phyloP scores from a whole-genome alignment of 1,140 invertebrate genomes.

The Macrocentrus cingulum region DNA sequence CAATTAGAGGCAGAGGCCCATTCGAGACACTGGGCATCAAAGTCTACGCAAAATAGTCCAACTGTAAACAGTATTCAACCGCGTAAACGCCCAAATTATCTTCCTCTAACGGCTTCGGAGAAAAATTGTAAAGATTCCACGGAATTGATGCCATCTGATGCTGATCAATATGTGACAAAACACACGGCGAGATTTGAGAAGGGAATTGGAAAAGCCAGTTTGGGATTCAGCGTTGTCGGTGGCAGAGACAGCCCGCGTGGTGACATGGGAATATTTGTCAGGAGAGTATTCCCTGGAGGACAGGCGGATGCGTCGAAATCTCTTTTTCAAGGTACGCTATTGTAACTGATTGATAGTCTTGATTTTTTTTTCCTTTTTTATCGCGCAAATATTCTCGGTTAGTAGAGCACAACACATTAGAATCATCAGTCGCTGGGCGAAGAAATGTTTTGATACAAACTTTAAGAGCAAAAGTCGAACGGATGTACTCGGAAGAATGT shows the following conservation, averaged over 20 bases:
- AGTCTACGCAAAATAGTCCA: constrained; percentile 26
- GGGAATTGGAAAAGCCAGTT: constrained; percentile 66
- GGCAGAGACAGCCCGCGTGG: constrained; percentile 72
- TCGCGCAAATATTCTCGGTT: constrained; percentile 8
- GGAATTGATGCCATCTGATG: constrained; percentile 54
- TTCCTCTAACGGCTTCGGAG: constrained; percentile 39
- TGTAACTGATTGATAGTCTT: no score
- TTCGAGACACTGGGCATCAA: constrained; percentile 11
- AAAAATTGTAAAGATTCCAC: constrained; percentile 38
- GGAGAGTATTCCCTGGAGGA: constrained; percentile 70
- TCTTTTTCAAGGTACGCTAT: constrained; percentile 72
- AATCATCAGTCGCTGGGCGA: constrained; percentile 9
- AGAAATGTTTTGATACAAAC: constrained; percentile 5
- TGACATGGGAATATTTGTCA: constrained; percentile 73
- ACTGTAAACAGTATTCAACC: constrained; percentile 22
- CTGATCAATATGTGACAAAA: constrained; percentile 57
- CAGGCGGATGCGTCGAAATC: constrained; percentile 69
- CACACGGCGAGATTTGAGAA: constrained; percentile 63
- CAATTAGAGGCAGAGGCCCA: constrained; percentile 25
- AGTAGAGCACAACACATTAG: constrained; percentile 17
- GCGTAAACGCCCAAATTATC: constrained; percentile 48
- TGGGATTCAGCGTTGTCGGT: constrained; percentile 77
- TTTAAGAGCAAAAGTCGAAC: constrained; percentile 13
- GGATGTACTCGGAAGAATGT: neutral
- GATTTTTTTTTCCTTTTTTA: no score